Evolutionary conservation across 2,888 invertebrate genomes (phyloP), one percentile per base, ranked within the genome.

Genomic region (Yponomeuta plumbellus): DNA sequence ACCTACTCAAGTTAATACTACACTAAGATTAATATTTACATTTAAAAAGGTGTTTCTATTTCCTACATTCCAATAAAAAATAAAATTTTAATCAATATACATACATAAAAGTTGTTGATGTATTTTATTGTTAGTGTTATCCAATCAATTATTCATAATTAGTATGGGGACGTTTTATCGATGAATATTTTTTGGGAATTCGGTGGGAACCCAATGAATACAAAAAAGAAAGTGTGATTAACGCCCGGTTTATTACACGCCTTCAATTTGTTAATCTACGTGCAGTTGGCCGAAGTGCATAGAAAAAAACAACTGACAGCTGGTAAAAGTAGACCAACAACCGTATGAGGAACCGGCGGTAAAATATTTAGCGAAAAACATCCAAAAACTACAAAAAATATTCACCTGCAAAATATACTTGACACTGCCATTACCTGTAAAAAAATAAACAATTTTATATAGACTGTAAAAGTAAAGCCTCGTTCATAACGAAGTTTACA

Each of bases 101-200:
- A 66, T 61, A 62, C 61, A 52, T 65, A 72, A 67, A 72, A 75
- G 76, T 72, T 81, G 76, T 79, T 78, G 76, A 75, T 72, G 74
- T 79, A 75, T 73, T 76, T 71, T 76, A 77, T 74, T 72, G 72
- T 73, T 75, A 77, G 73, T 74, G 70, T 74, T 81, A 81, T 79
- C 71, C 81, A 83, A 86, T 83, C 86, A 88, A 88, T 87, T 87
- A 86, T 82, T 87, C 80, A 86, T 88, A 88, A 84, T 87, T 86
- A 86, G 80, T 74, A 72, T 22, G 11, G 26, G 10, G 64, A 21
- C 8, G 1, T n/a, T 79, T 79, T 79, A 76, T 72, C 70, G 85
- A 80, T 83, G 83, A 75, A 76, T 80, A 85, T 84, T 82, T 81
- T 79, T 76, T 66, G n/a, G n/a, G n/a, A n/a, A n/a, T n/a, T n/a